These are phyloP conservation scores for Apaloderma vittatum DNA, from an alignment of 2,113 vertebrate genomes.

Conservation along the genomic window DNA sequence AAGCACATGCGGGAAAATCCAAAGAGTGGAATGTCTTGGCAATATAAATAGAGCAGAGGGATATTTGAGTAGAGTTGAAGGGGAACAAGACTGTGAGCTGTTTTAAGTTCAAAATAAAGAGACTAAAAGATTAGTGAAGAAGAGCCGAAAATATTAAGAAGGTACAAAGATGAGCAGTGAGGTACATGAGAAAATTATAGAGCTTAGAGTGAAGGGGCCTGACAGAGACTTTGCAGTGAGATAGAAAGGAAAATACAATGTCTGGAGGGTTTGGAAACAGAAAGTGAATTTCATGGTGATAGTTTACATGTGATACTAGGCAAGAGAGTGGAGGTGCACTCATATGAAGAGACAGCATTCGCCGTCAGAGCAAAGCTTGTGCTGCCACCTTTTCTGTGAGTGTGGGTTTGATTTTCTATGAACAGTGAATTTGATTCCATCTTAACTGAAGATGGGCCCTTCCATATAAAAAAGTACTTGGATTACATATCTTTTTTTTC, in stretches of 20 bases:
- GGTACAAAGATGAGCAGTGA: background rate
- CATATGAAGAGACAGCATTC: background rate
- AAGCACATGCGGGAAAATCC: background rate
- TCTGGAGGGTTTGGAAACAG: background rate
- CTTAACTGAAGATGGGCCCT: background rate
- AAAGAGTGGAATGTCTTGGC: background rate
- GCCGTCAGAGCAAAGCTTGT: background rate
- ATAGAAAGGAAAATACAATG: background rate
- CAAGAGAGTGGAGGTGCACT: background rate
- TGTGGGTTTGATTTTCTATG: background rate
- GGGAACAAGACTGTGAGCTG: background rate
- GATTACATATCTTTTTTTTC: background rate
- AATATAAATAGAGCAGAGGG: background rate
- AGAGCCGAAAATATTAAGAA: background rate
- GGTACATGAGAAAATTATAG: background rate
- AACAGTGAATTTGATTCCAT: background rate
- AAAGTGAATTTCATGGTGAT: background rate
- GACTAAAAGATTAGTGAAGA: background rate
- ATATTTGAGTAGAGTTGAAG: background rate
- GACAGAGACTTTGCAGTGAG: background rate
- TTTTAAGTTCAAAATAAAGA: background rate
- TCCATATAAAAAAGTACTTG: background rate
- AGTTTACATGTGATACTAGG: background rate
- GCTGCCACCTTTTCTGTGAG: background rate
- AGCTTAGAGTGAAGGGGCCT: background rate